Conservation (phyloP, 2,113 vertebrate species). For the Cyprinodon variegatus region DNA sequence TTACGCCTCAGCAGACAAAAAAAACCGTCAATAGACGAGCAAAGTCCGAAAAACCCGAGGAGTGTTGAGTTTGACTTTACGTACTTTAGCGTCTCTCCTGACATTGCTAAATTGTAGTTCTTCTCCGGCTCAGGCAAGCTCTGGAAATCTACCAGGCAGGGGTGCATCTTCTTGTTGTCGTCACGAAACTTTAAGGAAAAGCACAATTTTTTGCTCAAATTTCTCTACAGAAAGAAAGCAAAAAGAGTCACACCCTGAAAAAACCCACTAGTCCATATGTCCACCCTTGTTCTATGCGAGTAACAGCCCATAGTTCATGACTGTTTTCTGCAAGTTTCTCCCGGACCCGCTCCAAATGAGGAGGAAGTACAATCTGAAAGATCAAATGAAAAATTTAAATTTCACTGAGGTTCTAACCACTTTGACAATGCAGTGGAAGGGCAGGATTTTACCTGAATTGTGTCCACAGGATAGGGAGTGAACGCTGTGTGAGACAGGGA, state of each 20-base stretch:
- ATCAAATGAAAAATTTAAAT: background rate
- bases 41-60: background rate
- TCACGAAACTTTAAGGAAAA: slow-evolving; percentile 84
- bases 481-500: slow-evolving; percentile 89
- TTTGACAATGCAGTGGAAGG: background rate
- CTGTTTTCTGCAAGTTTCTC: slow-evolving; percentile 98
- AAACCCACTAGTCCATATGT: slow-evolving; percentile 88
- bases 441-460: slow-evolving; percentile 83
- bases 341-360: slow-evolving; percentile 93
- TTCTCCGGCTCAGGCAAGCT: slow-evolving; percentile 89
- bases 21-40: background rate
- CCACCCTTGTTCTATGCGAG: slow-evolving; percentile 97
- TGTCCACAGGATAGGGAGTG: slow-evolving; percentile 91
- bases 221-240: background rate
- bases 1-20: background rate
- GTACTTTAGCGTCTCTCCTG: slow-evolving; percentile 92
- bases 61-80: slow-evolving; percentile 34
- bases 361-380: slow-evolving; percentile 91
- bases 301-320: slow-evolving; percentile 96
- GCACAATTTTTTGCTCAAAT: background rate
- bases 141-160: slow-evolving; percentile 89
- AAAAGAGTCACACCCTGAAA: background rate
- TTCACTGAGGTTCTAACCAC: background rate
- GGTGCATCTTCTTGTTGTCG: slow-evolving; percentile 91
- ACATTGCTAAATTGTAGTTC: slow-evolving; percentile 94